phyloP scores from a whole-genome alignment of 2,113 vertebrate species.

The Cebus imitator region DNA sequence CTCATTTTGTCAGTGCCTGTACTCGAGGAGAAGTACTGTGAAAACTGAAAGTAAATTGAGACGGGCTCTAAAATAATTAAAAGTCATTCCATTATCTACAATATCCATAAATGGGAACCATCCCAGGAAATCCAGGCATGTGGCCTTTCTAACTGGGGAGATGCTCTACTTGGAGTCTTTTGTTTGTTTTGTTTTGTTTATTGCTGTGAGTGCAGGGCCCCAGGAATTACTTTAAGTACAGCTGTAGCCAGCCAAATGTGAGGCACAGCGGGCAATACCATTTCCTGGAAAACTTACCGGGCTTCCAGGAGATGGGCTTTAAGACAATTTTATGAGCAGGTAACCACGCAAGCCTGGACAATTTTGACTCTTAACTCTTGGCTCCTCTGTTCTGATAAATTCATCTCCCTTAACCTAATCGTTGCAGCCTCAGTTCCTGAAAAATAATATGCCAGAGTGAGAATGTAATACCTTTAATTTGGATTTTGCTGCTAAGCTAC shows the following conservation, averaged over 20 bases:
- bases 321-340: not conserved
- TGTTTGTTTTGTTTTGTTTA: not conserved
- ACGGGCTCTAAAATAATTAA: not conserved
- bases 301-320: not conserved
- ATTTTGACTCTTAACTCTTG: not conserved
- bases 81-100: not conserved
- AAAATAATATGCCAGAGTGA: not conserved
- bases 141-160: not conserved
- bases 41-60: not conserved
- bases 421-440: too few species aligned
- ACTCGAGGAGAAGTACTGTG: not conserved
- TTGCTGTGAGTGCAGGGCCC: not conserved
- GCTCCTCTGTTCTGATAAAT: not conserved
- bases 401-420: not conserved
- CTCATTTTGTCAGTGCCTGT: not conserved
- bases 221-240: not conserved
- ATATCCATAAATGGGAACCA: too few species aligned
- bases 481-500: not conserved
- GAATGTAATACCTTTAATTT: not conserved
- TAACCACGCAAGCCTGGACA: not conserved
- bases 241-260: not conserved
- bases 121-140: not conserved
- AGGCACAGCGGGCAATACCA: not conserved
- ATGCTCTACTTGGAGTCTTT: not conserved
- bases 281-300: not conserved